Evolutionary conservation across 2,797 vertebrate genomes (phyloP), one percentile per base, ranked within the genome.

Genomic region (Passerculus sandwichensis): DNA sequence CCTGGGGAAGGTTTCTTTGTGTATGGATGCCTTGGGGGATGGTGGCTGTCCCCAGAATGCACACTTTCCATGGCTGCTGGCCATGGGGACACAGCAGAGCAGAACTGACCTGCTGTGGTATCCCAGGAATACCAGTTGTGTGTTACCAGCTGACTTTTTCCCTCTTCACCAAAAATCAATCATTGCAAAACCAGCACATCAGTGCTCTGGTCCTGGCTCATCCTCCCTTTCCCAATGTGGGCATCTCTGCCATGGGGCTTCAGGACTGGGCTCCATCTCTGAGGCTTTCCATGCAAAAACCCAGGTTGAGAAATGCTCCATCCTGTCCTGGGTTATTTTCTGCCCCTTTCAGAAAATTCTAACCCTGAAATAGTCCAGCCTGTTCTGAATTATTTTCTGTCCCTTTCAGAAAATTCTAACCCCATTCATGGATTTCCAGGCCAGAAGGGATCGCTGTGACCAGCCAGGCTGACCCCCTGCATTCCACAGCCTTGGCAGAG

Each of bases 401-500:
- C 73, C 21, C 6, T 85, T 87, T 89, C 89, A 75, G 87, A 84
- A 69, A 75, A 92, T 75, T 20, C 48, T 12, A 89, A 36, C 26
- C 13, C 65, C 45, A 20, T 53, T 65, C 32, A 75, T 66, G 42
- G 47, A 75, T 84, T 91, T 93, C 44, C 56, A 88, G 85, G 66
- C 82, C 62, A 88, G 66, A 54, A 92, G 85, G 79, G 91, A 71
- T 65, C 6, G 1, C 60, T 9, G 42, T 51, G 89, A 88, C 65
- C 87, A 88, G 76, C 69, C 60, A 42, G 75, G 60, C 66, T 95
- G 93, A 94, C 76, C 89, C 90, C 79, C 44, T 64, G 76, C 76
- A 81, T 93, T 92, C 95, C 95, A 78, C 84, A 91, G 69, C 86
- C 71, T 93, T 89, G 91, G 82, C 95, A 91, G 79, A 62, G 53